Evolutionary conservation across 2,888 invertebrate genomes (phyloP), one percentile per base, ranked within the genome.

Genomic region (Hemithea aestivaria): DNA sequence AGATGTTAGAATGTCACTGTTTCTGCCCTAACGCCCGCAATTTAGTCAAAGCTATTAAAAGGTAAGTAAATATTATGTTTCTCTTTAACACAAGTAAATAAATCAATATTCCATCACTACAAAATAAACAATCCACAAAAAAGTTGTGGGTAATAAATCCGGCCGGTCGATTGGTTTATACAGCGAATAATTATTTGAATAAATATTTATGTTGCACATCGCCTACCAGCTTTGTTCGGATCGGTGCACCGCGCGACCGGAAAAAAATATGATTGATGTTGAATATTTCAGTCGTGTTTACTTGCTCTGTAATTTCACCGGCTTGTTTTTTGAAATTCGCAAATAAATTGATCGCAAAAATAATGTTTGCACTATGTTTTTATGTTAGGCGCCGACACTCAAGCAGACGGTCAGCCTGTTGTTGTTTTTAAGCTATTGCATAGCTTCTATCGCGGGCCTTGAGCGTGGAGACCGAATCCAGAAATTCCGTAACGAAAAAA

Each of bases 101-200:
- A 16, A n/a, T 23, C 12, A 32, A 32, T 23, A 20, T 31, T 2
- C 8, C 25, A 7, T 24, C 24, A 25, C 10, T 47, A 47, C 61
- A 58, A 58, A 58, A 62, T 58, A 62, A 62, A 62, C 58, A 59
- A 53, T 51, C 6, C 7, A 10, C 20, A 45, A 41, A 61, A 53
- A 53, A 48, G 36, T 40, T 51, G 51, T 40, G 48, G 54, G 56
- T 53, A 56, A 60, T 64, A 58, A 58, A 64, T 61, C 53, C 51
- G 10, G 35, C 9, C 36, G 34, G 48, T 54, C 56, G 66, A 65
- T 63, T 63, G 56, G 56, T 52, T 52, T 60, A 59, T 52, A 51
- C 49, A 45, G 51, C 45, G 56, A 56, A 59, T 68, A 62, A 68
- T 61, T 59, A 58, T 66, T 66, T 63, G 56, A 55, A 62, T 65